Conservation (phyloP, 2,797 vertebrate genomes). For the Parambassis ranga region DNA sequence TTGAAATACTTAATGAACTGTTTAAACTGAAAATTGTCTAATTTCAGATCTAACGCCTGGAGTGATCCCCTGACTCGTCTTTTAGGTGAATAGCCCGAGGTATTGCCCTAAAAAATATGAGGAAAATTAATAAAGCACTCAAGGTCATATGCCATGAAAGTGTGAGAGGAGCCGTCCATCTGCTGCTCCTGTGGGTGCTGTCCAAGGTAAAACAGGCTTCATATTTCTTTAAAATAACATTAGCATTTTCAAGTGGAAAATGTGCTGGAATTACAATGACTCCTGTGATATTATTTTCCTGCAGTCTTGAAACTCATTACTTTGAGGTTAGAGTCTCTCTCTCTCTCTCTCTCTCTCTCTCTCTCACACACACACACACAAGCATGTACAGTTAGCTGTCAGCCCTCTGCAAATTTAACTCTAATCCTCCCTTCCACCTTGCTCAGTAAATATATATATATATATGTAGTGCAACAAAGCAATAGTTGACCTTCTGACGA, state of each 20-base stretch:
- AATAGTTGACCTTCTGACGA: not conserved
- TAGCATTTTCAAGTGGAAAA: slow-evolving; percentile 34
- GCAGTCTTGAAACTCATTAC: not conserved
- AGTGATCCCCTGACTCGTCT: slow-evolving; percentile 70
- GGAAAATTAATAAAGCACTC: slow-evolving; percentile 69
- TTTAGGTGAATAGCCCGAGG: slow-evolving; percentile 65
- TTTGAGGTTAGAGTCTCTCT: too few relatives aligned
- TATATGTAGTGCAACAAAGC: slow-evolving; percentile 10
- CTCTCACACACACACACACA: not conserved
- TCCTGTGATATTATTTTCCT: not conserved
- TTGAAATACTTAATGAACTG: slow-evolving; percentile 76
- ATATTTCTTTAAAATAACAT: slow-evolving; percentile 56
- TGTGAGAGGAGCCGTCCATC: slow-evolving; percentile 50
- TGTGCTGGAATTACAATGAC: slow-evolving; percentile 7
- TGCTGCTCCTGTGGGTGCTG: slow-evolving; percentile 35
- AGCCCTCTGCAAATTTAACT: not conserved
- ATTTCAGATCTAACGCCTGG: slow-evolving; percentile 60
- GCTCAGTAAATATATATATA: slow-evolving; percentile 14
- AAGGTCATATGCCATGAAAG: slow-evolving; percentile 70
- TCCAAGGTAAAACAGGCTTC: slow-evolving; percentile 56
- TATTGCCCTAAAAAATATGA: slow-evolving; percentile 72
- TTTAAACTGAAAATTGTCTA: slow-evolving; percentile 64
- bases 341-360: too few relatives aligned
- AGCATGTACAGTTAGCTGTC: not conserved
- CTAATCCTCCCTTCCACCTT: not conserved